Evolutionary conservation across 2,888 invertebrate genomes (phyloP), one percentile per base, ranked within the genome.

Genomic region (Drosophila melanocephala): DNA sequence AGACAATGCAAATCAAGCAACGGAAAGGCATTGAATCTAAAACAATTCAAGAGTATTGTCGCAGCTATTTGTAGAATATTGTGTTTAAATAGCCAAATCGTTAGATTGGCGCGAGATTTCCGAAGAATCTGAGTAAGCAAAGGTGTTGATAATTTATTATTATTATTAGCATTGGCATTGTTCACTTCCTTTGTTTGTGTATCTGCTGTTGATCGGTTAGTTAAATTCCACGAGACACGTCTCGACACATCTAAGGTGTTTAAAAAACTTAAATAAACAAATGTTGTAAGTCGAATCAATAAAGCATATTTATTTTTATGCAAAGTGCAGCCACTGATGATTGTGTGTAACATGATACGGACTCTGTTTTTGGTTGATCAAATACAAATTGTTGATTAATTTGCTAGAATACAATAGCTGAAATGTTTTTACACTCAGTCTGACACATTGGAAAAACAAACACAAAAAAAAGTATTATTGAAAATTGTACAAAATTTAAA

Each of bases 121-220:
- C 26, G 47, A 30, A 66, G 60, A 72, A 73, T 56, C 53, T 22
- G 57, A 16, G 33, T 39, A 68, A 67, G 65, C 75, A 62, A 75
- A 85, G 90, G 82, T 89, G 88, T 71, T 75, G 72, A 86, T 87
- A 86, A 87, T 80, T 86, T 86, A 86, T 89, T 87, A 82, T 82
- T 77, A 76, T 87, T 81, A 87, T 86, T 84, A 87, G 74, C 87
- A 66, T 62, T 66, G 62, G 70, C 81, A 83, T 86, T 84, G 81
- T 78, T 72, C 52, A 42, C 33, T 52, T n/a, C 61, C 61, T 72
- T 84, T 86, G 84, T 81, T 62, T 73, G 58, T 70, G 51, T 33
- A 16, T 62, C n/a, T 67, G 35, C 56, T 60, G 56, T 35, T 52
- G 63, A 70, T 52, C 58, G 32, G 33, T 35, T 53, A 51, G 28